Conservation (phyloP, 2,888 invertebrate genomes). For the Antheraea yamamai region DNA sequence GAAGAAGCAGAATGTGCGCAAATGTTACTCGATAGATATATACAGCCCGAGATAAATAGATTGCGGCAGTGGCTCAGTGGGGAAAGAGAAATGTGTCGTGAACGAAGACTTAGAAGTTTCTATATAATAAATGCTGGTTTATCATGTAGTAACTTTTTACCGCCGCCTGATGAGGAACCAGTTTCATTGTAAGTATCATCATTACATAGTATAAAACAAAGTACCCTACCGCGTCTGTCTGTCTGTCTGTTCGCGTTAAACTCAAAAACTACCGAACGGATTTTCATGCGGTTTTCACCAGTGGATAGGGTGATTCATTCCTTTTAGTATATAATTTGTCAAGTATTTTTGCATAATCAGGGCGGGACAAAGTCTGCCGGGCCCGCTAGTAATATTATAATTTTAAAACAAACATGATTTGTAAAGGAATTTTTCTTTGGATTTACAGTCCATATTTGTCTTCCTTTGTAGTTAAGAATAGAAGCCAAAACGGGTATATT, state of each 20-base stretch:
- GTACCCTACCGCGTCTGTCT: too few species aligned
- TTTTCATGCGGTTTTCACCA: too few species aligned
- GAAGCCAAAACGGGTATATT: neutral
- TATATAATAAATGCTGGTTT: slow-evolving; percentile 85
- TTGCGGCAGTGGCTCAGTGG: slow-evolving; percentile 82
- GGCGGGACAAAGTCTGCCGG: too few species aligned
- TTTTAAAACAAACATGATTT: neutral
- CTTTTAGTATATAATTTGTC: too few species aligned
- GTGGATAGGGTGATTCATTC: too few species aligned
- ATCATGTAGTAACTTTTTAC: slow-evolving; percentile 84
- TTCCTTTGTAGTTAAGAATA: too few species aligned
- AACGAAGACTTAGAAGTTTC: slow-evolving; percentile 86
- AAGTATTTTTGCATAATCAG: too few species aligned
- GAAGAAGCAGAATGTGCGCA: slow-evolving; percentile 86
- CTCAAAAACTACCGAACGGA: too few species aligned
- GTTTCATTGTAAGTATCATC: slow-evolving; percentile 79
- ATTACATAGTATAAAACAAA: too few species aligned
- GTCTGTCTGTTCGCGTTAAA: too few species aligned
- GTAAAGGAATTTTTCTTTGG: neutral
- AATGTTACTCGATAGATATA: slow-evolving; percentile 84
- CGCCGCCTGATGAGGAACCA: slow-evolving; percentile 85
- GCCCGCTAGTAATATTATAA: neutral
- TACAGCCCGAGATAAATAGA: slow-evolving; percentile 84
- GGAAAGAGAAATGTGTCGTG: slow-evolving; percentile 81
- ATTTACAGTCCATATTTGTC: neutral